A percentile compares a stretch with the other conserved stretches of the same genome.
Evolutionary conservation across 2,113 vertebrate genomes (phyloP).

Genomic region (Chaetura pelagica): DNA sequence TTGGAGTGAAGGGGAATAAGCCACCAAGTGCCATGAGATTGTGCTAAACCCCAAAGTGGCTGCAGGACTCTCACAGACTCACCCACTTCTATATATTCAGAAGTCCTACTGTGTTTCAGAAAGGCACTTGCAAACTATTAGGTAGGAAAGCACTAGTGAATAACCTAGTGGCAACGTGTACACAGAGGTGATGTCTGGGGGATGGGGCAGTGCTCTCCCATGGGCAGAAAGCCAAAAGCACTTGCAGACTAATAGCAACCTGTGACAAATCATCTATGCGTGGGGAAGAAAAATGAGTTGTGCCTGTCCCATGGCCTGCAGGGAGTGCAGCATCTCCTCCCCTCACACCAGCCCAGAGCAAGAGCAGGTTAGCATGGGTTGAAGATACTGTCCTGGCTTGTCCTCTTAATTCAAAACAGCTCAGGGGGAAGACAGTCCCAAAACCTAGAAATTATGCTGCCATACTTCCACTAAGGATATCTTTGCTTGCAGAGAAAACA

Average conservation of each 20-base stretch:
- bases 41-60: not conserved
- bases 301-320: not conserved
- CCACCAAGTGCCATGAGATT: constrained; percentile 24
- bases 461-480: rapidly evolving
- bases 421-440: not conserved
- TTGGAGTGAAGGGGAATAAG: constrained; percentile 11
- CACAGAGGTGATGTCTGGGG: rapidly evolving
- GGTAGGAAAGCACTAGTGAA: not conserved
- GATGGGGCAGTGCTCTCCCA: not conserved
- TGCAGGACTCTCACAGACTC: not conserved
- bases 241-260: not conserved
- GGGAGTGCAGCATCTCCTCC: not conserved
- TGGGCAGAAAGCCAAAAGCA: not conserved
- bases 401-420: not conserved
- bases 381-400: not conserved
- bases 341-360: not conserved
- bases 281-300: constrained; percentile 22
- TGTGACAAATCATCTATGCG: not conserved
- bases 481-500: not conserved
- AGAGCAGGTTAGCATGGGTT: not conserved
- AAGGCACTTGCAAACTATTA: not conserved
- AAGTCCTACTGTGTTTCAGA: not conserved
- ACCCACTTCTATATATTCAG: constrained; percentile 22
- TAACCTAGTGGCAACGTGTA: not conserved
- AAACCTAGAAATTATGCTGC: not conserved